These are phyloP conservation scores for Paracanthobrama guichenoti DNA, from an alignment of 2,113 vertebrate genomes.

Conservation along the genomic window DNA sequence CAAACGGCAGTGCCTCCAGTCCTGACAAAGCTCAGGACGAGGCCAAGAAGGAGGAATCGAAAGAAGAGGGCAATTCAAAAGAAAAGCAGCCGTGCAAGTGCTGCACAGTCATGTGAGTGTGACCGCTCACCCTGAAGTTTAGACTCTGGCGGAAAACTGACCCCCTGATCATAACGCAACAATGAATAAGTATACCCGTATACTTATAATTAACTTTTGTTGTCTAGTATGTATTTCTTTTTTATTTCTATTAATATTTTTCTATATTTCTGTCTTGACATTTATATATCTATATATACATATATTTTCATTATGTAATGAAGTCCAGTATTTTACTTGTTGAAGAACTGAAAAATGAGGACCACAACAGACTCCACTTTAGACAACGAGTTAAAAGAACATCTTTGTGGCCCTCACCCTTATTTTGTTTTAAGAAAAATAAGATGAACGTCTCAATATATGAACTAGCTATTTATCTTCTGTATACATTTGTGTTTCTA, in stretches of 20 bases:
- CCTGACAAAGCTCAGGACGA: conserved; percentile 64
- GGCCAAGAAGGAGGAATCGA: conserved; percentile 72
- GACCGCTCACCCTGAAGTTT: conserved; percentile 5
- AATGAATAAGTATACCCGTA: conserved; percentile 41
- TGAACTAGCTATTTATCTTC: conserved; percentile 65
- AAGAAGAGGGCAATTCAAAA: conserved; percentile 76
- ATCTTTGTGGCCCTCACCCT: conserved; percentile 35
- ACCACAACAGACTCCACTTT: conserved; percentile 43
- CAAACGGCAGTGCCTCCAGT: conserved; percentile 83
- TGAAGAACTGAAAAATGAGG: conserved; percentile 55
- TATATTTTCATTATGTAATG: conserved; percentile 76
- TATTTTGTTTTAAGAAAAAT: conserved; percentile 55
- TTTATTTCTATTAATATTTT: conserved; percentile 81
- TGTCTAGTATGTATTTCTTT: conserved; percentile 76
- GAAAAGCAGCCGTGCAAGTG: conserved; percentile 92
- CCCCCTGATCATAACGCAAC: conserved; percentile 24
- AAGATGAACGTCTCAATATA: conserved; percentile 63
- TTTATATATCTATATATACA: conserved; percentile 78
- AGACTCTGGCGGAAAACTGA: conserved; percentile 40
- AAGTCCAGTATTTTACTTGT: conserved; percentile 74
- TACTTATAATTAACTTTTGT: conserved; percentile 59
- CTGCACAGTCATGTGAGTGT: conserved; percentile 90
- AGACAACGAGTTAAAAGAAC: conserved; percentile 37
- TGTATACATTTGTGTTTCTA: conserved; percentile 76
- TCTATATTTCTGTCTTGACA: conserved; percentile 82